These are phyloP conservation scores for Sylvia borin DNA, from an alignment of 2,797 vertebrate species.

Conservation along the genomic window DNA sequence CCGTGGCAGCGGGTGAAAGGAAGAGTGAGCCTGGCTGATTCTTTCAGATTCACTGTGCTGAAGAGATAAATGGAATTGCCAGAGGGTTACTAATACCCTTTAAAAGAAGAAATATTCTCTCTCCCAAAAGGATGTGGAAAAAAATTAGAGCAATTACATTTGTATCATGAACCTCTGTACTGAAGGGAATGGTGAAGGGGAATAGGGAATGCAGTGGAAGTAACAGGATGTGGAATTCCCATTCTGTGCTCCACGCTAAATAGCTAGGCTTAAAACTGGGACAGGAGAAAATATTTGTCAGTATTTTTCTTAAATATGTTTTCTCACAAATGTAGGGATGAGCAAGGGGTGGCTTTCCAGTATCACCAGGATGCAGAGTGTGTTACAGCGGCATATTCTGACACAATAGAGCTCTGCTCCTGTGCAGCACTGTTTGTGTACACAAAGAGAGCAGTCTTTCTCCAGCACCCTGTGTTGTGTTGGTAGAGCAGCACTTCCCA, in stretches of 20 bases:
- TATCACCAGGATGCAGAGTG: neutral
- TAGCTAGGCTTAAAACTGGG: constrained; percentile 38
- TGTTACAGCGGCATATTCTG: neutral
- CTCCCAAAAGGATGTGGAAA: constrained; percentile 59
- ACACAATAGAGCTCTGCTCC: neutral
- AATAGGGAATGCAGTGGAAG: neutral
- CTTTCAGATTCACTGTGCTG: constrained; percentile 36
- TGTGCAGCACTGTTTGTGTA: neutral
- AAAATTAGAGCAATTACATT: constrained; percentile 74
- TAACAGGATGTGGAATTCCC: neutral
- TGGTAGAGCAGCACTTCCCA: neutral
- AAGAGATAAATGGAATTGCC: constrained; percentile 73
- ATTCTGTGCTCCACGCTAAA: neutral
- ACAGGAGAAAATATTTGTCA: neutral
- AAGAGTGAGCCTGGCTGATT: neutral
- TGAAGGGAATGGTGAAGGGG: constrained; percentile 44
- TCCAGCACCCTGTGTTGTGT: neutral
- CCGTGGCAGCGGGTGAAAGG: neutral
- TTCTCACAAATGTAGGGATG: neutral
- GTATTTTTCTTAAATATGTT: neutral
- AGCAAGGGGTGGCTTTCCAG: neutral
- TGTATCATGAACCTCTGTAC: constrained; percentile 63
- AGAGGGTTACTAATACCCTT: constrained; percentile 74
- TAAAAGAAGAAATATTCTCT: constrained; percentile 67
- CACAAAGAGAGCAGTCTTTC: neutral